Evolutionary conservation across 1,140 invertebrate genomes (phyloP), one percentile per base, ranked within the genome.

Genomic region (Hyles euphorbiae): DNA sequence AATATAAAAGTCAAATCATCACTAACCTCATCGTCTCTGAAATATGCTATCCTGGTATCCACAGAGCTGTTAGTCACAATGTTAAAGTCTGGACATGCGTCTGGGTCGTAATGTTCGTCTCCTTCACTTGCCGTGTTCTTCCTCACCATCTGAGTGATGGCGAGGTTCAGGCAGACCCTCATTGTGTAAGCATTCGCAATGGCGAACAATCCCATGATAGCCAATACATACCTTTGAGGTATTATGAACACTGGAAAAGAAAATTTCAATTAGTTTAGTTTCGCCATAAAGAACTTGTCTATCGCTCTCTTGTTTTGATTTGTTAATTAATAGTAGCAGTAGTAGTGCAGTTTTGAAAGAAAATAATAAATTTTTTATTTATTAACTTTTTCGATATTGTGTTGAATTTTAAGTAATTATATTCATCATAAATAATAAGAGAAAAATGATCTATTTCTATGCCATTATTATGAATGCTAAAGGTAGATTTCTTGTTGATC

Each of bases 61-160:
- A n/a, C 8, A 58, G 61, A 34, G 44, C 63, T 40, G 36, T 76
- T 87, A 2, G 56, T 33, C 0, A 70, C 69, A 4, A 68, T 61
- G 12, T 55, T 67, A 3, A 45, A 34, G 12, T 82, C 81, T 3
- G 75, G 67, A 66, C 81, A 86, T 0, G 77, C 76, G 10, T 82
- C 34, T 0, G 83, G 81, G 33, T 87, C 83, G 47, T 66, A 80
- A 52, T 84, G 65, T 7, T 59, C 66, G 8, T 78, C 75, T 5
- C 78, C 81, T 60, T 81, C 72, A 3, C 71, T 72, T 0, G 72
- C 69, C 0, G 63, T 58, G 0, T 51, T 71, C 50, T 67, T 81
- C 63, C 66, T 72, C 2, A 88, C 93, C 93, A 95, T 95, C 66
- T 93, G 93, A 11, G 94, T 94, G 68, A 95, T 94, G 9, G 94